phyloP scores from a whole-genome alignment of 2,113 vertebrate genomes.

The Ploceus nigricollis region DNA sequence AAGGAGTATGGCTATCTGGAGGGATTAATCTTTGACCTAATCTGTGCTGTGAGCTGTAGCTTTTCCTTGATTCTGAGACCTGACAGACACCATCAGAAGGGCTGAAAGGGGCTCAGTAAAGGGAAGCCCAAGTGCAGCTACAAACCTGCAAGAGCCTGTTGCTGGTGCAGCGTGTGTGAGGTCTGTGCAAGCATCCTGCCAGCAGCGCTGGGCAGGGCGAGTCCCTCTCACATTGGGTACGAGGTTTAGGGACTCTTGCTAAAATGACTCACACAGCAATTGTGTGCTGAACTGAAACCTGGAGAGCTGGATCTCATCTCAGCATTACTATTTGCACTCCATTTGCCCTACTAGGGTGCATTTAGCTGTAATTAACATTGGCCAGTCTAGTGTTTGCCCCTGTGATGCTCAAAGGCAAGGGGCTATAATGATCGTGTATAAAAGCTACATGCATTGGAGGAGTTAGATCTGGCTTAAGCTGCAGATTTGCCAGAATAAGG shows the following conservation, averaged over 20 bases:
- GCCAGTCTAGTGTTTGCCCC: not conserved
- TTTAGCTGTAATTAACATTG: not conserved
- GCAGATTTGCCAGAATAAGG: not conserved
- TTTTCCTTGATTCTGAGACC: not conserved
- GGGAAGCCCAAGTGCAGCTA: not conserved
- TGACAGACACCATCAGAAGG: not conserved
- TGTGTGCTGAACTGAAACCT: not conserved
- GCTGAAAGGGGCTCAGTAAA: not conserved
- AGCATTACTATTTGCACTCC: not conserved
- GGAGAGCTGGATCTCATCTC: not conserved
- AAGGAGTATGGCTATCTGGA: not conserved
- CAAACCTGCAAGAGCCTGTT: not conserved
- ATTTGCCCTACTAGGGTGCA: not conserved
- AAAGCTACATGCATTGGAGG: not conserved
- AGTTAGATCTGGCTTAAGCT: not conserved
- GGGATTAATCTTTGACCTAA: not conserved
- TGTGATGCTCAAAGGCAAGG: not conserved
- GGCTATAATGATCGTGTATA: not conserved
- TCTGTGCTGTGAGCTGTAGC: not conserved
- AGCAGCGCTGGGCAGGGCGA: not conserved
- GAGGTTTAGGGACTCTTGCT: not conserved
- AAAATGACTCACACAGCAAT: not conserved
- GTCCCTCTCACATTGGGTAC: fast-evolving
- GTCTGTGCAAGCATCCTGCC: not conserved
- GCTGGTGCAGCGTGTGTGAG: fast-evolving